Evolutionary conservation across 1,140 invertebrate genomes (phyloP), one percentile per base, ranked within the genome.

Genomic region (Psix sp.): DNA sequence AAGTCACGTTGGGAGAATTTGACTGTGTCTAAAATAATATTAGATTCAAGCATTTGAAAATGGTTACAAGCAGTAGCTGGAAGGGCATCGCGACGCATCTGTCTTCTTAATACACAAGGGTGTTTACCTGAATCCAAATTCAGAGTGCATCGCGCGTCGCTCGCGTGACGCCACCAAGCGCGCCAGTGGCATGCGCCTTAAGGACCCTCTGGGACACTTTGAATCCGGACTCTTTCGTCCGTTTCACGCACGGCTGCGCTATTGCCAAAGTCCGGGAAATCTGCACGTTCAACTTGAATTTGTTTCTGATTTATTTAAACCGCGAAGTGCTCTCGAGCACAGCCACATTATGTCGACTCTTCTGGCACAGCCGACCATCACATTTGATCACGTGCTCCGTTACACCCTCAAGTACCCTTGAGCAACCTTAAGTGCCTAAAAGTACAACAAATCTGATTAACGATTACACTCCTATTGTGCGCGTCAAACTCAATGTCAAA

Each of bases 281-380:
- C 51, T 42, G 24, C 15, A 21, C 11, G 43, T 62, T 71, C 49
- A 11, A 46, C 24, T 42, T 24, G 36, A 75, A 76, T 78, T 78
- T 77, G 77, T 78, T 70, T 70, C 70, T 31, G 71, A 78, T 78
- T 78, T 78, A 77, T 77, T 71, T 75, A 39, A 65, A 72, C 77
- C 77, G 40, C 77, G 18, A 63, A 76, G 77, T 54, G 68, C 74
- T 48, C 77, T 75, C 54, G 45, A 74, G 33, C 49, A 46, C 60
- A 57, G 56, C 74, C 74, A 56, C 65, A 74, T 63, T 74, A 70
- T 70, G 72, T 60, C 72, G 54, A 59, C 46, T 59, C n/a, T n/a
- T 35, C n/a, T 31, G 48, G 42, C 51, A 68, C 72, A 65, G 46
- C 48, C 45, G 42, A 39, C 57, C 39, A 16, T 15, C 36, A 49